Base-by-base conservation (phyloP, 2,888 invertebrate genomes). In the Pachymerium ferrugineum region DNA sequence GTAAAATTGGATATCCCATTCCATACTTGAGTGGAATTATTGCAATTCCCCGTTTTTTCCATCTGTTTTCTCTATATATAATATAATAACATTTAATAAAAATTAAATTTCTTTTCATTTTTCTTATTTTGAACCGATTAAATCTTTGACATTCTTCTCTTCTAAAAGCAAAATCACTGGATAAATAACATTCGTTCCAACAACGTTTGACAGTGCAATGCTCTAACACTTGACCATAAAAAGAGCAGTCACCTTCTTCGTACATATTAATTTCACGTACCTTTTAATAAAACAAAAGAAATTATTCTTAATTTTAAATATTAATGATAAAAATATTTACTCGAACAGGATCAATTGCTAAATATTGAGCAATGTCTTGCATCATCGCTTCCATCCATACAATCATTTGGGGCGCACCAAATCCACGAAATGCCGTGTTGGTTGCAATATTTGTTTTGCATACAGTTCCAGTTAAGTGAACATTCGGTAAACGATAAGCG, bases 371-470 rank as follows among this genome's bases (percentile, higher is more conserved):
- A 14, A 94, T 86, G 77, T 92, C 89, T 76, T 90, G 85, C 42
- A 93, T 86, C 78, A 93, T 89, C 77, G 86, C 87, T 83, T 96
- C 96, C 0, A 88, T 90, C 19, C 92, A 91, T 19, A 74, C 16
- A 93, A 94, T 93, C 30, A 91, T 94, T 81, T 95, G 95, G 0
- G 95, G 95, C 0, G 89, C 93, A 5, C 95, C 95, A 79, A 94
- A 95, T 1, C 94, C 94, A 78, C 97, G 86, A 80, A 96, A 97
- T 0, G 97, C 97, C 0, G 96, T 97, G 81, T 94, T 94, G 0
- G 94, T 94, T 0, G 94, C 89, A 71, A 93, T 82, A 84, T 97
- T 95, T 0, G 97, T 97, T 83, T 88, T 90, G 80, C 96, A 97
- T 12, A 82, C 72, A 38, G 76, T 75, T 3, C 89, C 85, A 79